Base-by-base conservation (phyloP, 2,888 invertebrate species). In the Agrochola lychnidis region DNA sequence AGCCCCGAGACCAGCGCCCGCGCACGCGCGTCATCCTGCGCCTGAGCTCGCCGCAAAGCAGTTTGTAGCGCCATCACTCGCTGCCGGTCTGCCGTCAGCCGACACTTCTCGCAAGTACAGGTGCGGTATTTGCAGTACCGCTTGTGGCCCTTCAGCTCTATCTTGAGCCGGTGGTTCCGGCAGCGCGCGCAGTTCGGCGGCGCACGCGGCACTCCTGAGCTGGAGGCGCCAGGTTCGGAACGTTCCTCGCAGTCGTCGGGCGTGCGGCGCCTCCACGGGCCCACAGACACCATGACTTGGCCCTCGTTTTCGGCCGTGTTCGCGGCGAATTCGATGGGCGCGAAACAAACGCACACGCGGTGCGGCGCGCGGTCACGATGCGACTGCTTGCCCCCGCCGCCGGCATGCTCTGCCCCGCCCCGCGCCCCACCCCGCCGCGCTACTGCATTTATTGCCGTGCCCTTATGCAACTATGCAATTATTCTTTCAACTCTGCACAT, bases 131-230 rank as follows among this genome's bases (percentile, higher is more conserved):
- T 97, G 97, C 99, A 99, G 95, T 99, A 99, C 51, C 99, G 97
- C 94, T 99, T 99, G 97, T 99, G 99, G 25, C 99, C 99, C 95
- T 99, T 99, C 84, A 99, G 97, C 94, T 98, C 98, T 87, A 98
- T 98, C 94, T 98, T 98, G 91, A 98, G 97, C n/a, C 98, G 97
- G 95, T 99, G 99, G 97, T 99, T 99, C 80, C 99, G 97, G 94
- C 99, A 99, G 48, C 99, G 98, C 64, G 99, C 99, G 94, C 99
- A 99, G 95, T 99, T 99, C 30, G 99, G 99, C 12, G 98, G 98
- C 82, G 98, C 98, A 78, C 99, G 97, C 25, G 98, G 98, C 67
- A 97, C 97, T 76, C 96, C 94, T 74, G 97, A 97, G 93, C 97
- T 95, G 90, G 95, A 95, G 80, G 96, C 95, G 85, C 96, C 96